These are phyloP conservation scores for Eumaeus atala DNA, from an alignment of 1,140 invertebrate species.

Conservation along the genomic window DNA sequence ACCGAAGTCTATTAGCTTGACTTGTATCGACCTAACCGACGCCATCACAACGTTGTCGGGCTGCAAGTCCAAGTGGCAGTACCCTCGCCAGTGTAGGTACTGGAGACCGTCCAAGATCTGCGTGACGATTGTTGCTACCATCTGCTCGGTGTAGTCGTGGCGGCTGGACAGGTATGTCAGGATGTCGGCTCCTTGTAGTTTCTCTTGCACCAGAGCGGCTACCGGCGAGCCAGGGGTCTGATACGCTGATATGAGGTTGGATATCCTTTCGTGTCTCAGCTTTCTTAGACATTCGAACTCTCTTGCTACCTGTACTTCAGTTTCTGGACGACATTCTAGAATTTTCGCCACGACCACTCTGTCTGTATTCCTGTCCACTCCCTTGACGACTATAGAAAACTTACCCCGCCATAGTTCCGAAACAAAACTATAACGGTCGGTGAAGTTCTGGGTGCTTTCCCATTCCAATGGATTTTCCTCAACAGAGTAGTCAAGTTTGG, in stretches of 20 bases:
- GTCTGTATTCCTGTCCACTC: slow-evolving; percentile 83
- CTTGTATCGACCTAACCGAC: slow-evolving; percentile 86
- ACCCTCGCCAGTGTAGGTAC: slow-evolving; percentile 94
- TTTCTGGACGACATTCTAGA: slow-evolving; percentile 80
- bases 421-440: slow-evolving; percentile 86
- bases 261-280: slow-evolving; percentile 90
- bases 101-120: slow-evolving; percentile 91
- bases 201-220: slow-evolving; percentile 87
- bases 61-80: slow-evolving; percentile 94
- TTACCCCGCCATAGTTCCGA: slow-evolving; percentile 88
- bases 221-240: slow-evolving; percentile 79
- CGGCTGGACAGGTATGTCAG: slow-evolving; percentile 89
- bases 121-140: slow-evolving; percentile 87
- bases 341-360: slow-evolving; percentile 86
- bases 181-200: slow-evolving; percentile 93
- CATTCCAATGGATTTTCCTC: slow-evolving; percentile 85
- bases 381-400: slow-evolving; percentile 89
- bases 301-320: slow-evolving; percentile 78
- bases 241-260: slow-evolving; percentile 82
- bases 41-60: slow-evolving; percentile 98
- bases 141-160: slow-evolving; percentile 93
- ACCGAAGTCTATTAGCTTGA: slow-evolving; percentile 95
- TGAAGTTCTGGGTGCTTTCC: slow-evolving; percentile 78
- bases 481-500: slow-evolving; percentile 81
- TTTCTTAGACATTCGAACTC: slow-evolving; percentile 89